A percentile compares a stretch with the other conserved stretches of the same genome.
Evolutionary conservation across 92 coral and sea anemone genomes (phyloP).

Genomic region (Umimayanthus kanabou): DNA sequence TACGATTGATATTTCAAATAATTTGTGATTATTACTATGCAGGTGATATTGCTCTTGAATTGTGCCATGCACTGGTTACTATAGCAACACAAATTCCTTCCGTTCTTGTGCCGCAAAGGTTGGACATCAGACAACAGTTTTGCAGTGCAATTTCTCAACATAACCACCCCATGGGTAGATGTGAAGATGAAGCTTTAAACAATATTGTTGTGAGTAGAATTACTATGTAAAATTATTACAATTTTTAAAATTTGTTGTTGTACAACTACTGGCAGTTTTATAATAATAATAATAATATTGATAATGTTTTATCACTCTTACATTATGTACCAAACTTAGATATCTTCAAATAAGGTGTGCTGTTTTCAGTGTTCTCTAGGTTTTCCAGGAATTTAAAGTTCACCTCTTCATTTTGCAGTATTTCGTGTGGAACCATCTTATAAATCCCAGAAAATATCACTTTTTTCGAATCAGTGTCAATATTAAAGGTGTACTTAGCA

Average conservation of each 20-base stretch:
- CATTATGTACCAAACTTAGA: no score
- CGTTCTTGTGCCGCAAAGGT: conserved; percentile 65
- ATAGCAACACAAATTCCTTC: conserved; percentile 92
- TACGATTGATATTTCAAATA: no score
- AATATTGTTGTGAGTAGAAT: conserved; percentile 31
- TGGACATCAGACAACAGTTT: conserved; percentile 71
- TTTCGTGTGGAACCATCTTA: no score
- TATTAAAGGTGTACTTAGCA: no score
- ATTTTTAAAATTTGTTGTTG: not conserved
- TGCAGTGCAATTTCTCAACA: conserved; percentile 43
- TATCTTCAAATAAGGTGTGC: no score
- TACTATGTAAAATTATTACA: not conserved
- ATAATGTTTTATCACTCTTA: no score
- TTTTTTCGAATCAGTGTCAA: no score
- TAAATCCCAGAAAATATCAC: no score
- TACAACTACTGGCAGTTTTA: not conserved
- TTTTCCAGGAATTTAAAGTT: no score
- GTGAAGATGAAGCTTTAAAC: conserved; percentile 26
- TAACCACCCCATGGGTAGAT: conserved; percentile 7
- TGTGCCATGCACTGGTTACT: conserved; percentile 90
- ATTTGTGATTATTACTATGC: conserved; percentile 12
- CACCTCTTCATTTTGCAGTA: no score
- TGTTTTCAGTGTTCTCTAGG: no score
- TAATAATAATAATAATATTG: no score
- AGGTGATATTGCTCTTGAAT: conserved; percentile 81